Evolutionary conservation across 2,113 vertebrate genomes (phyloP), one percentile per base, ranked within the genome.

Genomic region (Phasianus colchicus): DNA sequence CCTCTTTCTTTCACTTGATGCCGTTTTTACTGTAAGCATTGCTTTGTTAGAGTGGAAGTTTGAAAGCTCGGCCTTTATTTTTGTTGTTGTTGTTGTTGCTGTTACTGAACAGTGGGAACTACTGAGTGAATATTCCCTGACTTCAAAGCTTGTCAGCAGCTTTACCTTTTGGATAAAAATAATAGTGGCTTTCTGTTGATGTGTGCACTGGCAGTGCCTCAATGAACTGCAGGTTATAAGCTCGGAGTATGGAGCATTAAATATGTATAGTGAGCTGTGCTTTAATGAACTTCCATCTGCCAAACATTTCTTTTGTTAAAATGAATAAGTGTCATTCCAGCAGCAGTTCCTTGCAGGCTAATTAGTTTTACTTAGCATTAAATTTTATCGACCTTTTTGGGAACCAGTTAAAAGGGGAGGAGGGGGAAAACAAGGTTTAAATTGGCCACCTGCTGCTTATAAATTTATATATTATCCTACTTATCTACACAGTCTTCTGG

Each of bases 311-410:
- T 95, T 95, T 90, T 93, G 70, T 94, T 90, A 82, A 86, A 58
- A 67, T 88, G 92, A 95, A 14, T 50, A 77, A 92, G 76, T 81
- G 96, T 97, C 96, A 94, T 95, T 95, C 88, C 86, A 90, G 90
- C 86, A 94, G 83, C 92, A 86, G 91, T 86, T 95, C 88, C 80
- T 96, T 86, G 93, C 96, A 72, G 85, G 76, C 94, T 97, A 83
- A 88, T 93, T 93, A 88, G 86, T 86, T 94, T 85, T 91, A 80
- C 82, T 95, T 95, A 70, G 73, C 92, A 86, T 94, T 95, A 93
- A 81, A 81, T 72, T 96, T 95, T 94, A 61, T 67, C 50, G 13
- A 77, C 77, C 81, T 87, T 94, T 89, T 87, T 70, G 43, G 61
- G 76, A 90, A 83, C 61, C 30, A 48, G 83, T 79, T 87, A 80